Evolutionary conservation across 2,113 vertebrate genomes (phyloP).

Genomic region (Bothrops jararaca): DNA sequence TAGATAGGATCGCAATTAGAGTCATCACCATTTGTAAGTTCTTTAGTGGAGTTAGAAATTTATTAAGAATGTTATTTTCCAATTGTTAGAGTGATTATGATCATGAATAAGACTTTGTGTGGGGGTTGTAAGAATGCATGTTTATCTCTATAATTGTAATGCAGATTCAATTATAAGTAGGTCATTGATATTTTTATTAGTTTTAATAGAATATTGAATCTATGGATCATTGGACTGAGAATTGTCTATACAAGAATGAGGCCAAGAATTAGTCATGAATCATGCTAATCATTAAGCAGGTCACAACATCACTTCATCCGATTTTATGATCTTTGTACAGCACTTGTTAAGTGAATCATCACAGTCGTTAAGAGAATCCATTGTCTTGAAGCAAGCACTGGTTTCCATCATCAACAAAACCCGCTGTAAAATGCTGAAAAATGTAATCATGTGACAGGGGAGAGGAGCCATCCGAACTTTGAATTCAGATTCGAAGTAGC

Average conservation of each 20-base stretch:
- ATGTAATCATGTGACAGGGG: background rate
- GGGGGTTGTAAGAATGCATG: background rate
- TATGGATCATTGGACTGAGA: background rate
- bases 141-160: conserved; percentile 19
- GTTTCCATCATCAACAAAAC: background rate
- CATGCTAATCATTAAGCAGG: background rate
- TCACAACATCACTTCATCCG: background rate
- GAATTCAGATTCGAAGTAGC: background rate
- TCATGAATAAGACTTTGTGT: background rate
- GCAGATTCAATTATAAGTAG: conserved; percentile 6
- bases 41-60: background rate
- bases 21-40: background rate
- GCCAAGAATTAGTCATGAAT: background rate
- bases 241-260: background rate
- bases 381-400: background rate
- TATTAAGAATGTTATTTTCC: background rate
- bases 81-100: conserved; percentile 27
- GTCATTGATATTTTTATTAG: background rate
- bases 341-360: no score
- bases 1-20: background rate
- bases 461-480: background rate
- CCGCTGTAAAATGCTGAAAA: background rate
- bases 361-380: background rate
- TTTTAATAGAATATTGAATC: background rate
- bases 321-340: background rate